Evolutionary conservation across 2,113 vertebrate species (phyloP).

Genomic region (Bos indicus): DNA sequence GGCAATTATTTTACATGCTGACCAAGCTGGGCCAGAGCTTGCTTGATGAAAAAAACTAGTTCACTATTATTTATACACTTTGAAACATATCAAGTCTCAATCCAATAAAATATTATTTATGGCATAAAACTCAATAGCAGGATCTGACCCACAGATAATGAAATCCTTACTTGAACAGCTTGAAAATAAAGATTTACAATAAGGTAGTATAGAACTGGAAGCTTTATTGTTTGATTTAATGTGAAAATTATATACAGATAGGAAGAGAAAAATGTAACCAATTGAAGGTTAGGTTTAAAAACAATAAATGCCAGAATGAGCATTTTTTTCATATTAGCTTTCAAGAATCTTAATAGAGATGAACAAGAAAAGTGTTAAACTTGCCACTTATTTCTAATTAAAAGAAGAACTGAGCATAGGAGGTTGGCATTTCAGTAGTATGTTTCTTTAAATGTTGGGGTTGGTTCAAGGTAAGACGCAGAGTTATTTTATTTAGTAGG

Average conservation of each 20-base stretch:
- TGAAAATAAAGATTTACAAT: conserved; percentile 64
- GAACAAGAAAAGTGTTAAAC: conserved; percentile 7
- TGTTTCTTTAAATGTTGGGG: conserved; percentile 61
- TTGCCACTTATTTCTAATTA: conserved; percentile 10
- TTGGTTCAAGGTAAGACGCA: conserved; percentile 56
- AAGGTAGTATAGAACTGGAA: conserved; percentile 26
- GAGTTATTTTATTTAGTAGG: conserved; percentile 72
- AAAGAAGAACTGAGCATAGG: conserved; percentile 24
- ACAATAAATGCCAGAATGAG: conserved; percentile 15
- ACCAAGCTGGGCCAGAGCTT: conserved; percentile 61
- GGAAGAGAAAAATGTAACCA: conserved; percentile 58
- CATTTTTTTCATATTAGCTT: conserved; percentile 40
- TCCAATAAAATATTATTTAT: neutral
- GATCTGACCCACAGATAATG: conserved; percentile 48
- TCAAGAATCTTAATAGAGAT: neutral
- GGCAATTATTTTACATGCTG: conserved; percentile 66
- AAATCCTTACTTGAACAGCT: conserved; percentile 63
- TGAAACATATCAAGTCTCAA: neutral
- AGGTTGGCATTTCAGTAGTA: conserved; percentile 49
- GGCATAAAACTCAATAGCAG: conserved; percentile 31
- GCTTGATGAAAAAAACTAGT: conserved; percentile 12
- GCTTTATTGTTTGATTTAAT: conserved; percentile 46
- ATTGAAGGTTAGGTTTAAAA: conserved; percentile 67
- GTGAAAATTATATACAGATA: conserved; percentile 36
- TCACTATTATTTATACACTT: neutral